Evolutionary conservation across 2,797 vertebrate genomes (phyloP), one percentile per base, ranked within the genome.

Genomic region (Ctenosaura bakeri): DNA sequence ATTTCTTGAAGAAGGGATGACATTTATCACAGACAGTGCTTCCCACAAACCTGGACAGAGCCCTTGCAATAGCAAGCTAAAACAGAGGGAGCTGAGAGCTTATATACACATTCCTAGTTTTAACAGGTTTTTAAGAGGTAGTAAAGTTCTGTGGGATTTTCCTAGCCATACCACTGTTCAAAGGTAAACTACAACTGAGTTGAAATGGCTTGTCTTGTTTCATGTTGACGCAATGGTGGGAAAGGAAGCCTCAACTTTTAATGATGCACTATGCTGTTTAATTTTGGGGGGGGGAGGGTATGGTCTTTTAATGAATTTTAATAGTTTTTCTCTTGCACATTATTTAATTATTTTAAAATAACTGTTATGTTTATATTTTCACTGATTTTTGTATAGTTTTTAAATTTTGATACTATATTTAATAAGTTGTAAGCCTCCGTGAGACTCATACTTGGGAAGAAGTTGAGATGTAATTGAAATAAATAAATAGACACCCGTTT

Each of bases 111-210:
- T 50, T 52, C 7, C n/a, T 85, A 24, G 50, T 87, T 87, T 77
- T 77, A 73, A 83, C n/a, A 66, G 80, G 64, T 73, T 81, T 77
- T 54, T 71, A 85, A 80, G 71, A 42, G 71, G 38, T 38, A 50
- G 69, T 32, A 76, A 83, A 76, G 16, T 24, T 24, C 76, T 71
- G 32, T 18, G 16, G 54, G 54, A 64, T 79, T 46, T 81, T 66
- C 46, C 73, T 83, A 38, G 59, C 79, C 35, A 9, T 71, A 42
- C 6, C 10, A 24, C 56, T 38, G 18, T 2, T 66, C 54, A 74
- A 80, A 6, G 24, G 7, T 52, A 74, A 87, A 52, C 79, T 35
- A 73, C 56, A 82, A 52, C 22, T 29, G 12, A 82, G 26, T 54
- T 42, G 69, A 80, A 88, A 56, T 24, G 32, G 18, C 59, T 69